phyloP scores from a whole-genome alignment of 2,797 vertebrate species.

The Chelmon rostratus region DNA sequence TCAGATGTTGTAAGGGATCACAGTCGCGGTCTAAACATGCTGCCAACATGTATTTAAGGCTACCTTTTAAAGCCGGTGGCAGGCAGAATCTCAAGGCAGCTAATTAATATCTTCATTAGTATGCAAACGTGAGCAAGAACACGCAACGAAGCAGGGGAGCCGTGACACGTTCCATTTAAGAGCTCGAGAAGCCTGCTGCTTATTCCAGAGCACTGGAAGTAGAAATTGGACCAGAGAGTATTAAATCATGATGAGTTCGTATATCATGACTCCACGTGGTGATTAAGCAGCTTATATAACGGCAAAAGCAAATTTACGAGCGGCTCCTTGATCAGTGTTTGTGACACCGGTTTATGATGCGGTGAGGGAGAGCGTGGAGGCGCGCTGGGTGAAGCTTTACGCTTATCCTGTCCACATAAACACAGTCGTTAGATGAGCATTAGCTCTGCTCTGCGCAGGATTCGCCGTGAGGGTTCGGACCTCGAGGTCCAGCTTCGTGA shows the following conservation, averaged over 20 bases:
- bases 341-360: background rate
- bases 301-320: conserved; percentile 21
- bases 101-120: conserved; percentile 81
- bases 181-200: conserved; percentile 53
- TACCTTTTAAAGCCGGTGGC: conserved; percentile 34
- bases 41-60: conserved; percentile 48
- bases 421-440: background rate
- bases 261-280: conserved; percentile 41
- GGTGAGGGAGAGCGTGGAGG: background rate
- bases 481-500: no score
- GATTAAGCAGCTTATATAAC: conserved; percentile 57
- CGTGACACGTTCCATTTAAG: conserved; percentile 64
- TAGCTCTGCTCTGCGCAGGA: background rate
- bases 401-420: background rate
- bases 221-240: conserved; percentile 48
- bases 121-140: conserved; percentile 69
- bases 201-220: conserved; percentile 32
- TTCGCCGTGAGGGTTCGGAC: background rate
- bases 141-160: conserved; percentile 32
- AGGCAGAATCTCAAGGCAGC: conserved; percentile 65
- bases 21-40: conserved; percentile 14
- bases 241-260: conserved; percentile 60
- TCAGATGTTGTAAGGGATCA: conserved; percentile 21
- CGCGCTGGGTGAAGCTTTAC: background rate
- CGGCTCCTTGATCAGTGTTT: conserved; percentile 24